Evolutionary conservation across 2,113 vertebrate species (phyloP).

Genomic region (Donacobius atricapilla): DNA sequence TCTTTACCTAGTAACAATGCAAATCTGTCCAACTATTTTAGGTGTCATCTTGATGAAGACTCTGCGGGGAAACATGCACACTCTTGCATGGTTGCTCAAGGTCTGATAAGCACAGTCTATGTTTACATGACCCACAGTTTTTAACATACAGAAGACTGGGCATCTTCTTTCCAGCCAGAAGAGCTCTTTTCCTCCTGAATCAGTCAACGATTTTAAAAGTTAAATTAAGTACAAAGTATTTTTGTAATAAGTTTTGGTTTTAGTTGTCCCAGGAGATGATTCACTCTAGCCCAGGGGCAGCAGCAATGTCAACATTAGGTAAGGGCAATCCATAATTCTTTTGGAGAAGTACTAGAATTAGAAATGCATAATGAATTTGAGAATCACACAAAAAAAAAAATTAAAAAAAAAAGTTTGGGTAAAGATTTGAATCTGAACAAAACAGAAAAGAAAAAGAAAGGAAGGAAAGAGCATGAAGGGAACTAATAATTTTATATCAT

Average conservation of each 20-base stretch:
- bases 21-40: not conserved
- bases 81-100: not conserved
- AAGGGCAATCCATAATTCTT: not conserved
- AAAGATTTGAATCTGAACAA: not conserved
- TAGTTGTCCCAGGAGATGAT: not conserved
- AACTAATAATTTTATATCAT: not conserved
- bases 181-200: not conserved
- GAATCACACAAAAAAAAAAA: not conserved
- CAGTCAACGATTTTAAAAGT: not conserved
- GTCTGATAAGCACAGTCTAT: not conserved
- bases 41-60: not conserved
- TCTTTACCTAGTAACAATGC: not conserved
- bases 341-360: not conserved
- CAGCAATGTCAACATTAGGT: not conserved
- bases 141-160: not conserved
- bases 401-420: not conserved
- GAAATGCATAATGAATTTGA: not conserved
- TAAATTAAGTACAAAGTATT: not conserved
- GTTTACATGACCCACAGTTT: not conserved
- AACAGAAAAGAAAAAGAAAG: not conserved
- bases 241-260: not conserved
- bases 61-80: not conserved
- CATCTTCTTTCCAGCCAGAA: not conserved
- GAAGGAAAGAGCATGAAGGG: not conserved
- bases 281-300: not conserved